Evolutionary conservation across 2,113 vertebrate species (phyloP), one percentile per base, ranked within the genome.

Genomic region (Dicentrarchus labrax): DNA sequence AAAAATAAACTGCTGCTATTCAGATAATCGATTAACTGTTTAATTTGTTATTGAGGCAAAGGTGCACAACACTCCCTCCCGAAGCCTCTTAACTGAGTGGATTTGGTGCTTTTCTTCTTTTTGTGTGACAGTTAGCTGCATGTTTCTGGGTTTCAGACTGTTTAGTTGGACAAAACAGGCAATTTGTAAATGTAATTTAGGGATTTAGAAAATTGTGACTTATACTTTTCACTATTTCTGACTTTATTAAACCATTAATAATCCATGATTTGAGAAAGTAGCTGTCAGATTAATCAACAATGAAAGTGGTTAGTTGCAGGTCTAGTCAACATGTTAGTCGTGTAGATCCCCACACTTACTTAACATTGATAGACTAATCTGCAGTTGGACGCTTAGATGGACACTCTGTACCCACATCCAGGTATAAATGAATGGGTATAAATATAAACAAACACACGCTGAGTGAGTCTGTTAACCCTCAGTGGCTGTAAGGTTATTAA

Each of bases 401-500:
- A 8, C 13, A 19, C 60, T 12, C n/a, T 24, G n/a, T 47, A 2
- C 68, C 59, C n/a, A 45, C n/a, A 16, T 39, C 11, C 5, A 48
- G 16, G 7, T 64, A 4, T 38, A 17, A 38, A 68, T 30, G 0
- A n/a, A 24, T 17, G 38, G 3, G n/a, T 54, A 12, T 15, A 36
- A 36, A 21, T 4, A 7, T 10, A 68, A 1, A 41, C 0, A 12
- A 13, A 39, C 47, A 19, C 70, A 57, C 2, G 3, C 48, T 19
- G 36, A 43, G 22, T n/a, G 48, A 19, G 16, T 51, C 11, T 19
- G 66, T n/a, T 24, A 24, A 7, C 9, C n/a, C 57, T 50, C 71
- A 19, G 19, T 19, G 15, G 41, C 54, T 80, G 61, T 48, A 59
- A 24, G 47, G 8, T 38, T 30, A 66, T 61, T 69, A 43, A 83